phyloP scores from a whole-genome alignment of 1,140 invertebrate species.

The Tetragnatha versicolor region DNA sequence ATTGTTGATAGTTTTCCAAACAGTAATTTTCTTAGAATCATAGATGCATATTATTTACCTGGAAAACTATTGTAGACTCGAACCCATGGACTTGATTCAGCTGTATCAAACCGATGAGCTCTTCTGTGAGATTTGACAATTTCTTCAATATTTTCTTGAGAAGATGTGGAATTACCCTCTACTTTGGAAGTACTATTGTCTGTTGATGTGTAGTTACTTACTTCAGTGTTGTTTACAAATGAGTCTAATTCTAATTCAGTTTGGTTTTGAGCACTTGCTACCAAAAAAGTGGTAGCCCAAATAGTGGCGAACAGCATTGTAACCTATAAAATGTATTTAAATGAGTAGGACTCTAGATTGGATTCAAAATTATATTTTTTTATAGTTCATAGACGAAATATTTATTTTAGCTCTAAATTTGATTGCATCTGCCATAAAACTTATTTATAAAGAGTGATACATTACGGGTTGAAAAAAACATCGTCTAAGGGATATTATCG shows the following conservation, averaged over 20 bases:
- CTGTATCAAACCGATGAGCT: constrained; percentile 26
- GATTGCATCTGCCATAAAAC: no score
- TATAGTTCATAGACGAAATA: no score
- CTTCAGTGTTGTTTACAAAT: not conserved
- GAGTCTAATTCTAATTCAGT: not conserved
- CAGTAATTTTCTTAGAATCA: not conserved
- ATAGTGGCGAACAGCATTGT: constrained; percentile 9
- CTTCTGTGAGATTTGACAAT: constrained; percentile 21
- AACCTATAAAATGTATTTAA: no score
- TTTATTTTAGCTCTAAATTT: no score
- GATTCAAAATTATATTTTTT: no score
- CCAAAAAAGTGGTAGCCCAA: not conserved
- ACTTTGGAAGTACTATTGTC: not conserved
- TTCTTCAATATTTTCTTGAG: not conserved
- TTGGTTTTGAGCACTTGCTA: not conserved
- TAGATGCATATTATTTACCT: not conserved
- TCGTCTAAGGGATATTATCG: no score
- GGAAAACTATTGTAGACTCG: constrained; percentile 32
- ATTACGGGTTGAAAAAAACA: no score
- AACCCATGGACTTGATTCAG: constrained; percentile 28
- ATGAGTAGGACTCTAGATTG: no score
- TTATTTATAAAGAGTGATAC: no score
- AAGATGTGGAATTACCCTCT: not conserved
- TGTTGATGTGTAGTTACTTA: not conserved
- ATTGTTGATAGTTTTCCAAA: no score